Base-by-base conservation (phyloP, 2,113 vertebrate species). In the Apteryx mantelli region DNA sequence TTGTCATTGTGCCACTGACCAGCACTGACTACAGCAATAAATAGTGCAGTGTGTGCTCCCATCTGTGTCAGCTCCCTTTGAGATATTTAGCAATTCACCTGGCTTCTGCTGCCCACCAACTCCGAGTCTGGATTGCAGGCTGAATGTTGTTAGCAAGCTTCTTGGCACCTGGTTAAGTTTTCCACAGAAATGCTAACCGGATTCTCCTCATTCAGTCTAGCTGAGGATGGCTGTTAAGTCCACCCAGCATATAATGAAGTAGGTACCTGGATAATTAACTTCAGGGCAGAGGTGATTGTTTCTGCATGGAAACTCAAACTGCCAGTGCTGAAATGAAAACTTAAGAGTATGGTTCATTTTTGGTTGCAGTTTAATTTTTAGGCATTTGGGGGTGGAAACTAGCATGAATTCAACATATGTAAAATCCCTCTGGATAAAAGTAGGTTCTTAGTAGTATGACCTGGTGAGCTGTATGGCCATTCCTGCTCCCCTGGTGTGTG, bases 401-500 rank as follows among this genome's bases (percentile, higher is more conserved):
- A 78, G 8, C 36, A 25, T 11, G 24, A 70, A 42, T 80, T 85
- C 34, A 53, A 0, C 9, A 0, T 9, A 30, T 38, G 15, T 68
- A 21, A 18, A 42, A 34, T 40, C 38, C 26, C 25, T 82, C 24
- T 76, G 44, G 38, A 12, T 66, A 13, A 61, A 79, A 76, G 24
- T 20, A 19, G 15, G 34, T 44, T 26, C 28, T 75, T 40, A 42
- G 5, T 1, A 77, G 8, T 16, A 4, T 36, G 30, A 36, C 18
- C 68, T 42, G 42, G 28, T 32, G 21, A 66, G 32, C 28, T 32
- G 5, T 1, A 0, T 30, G 52, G 24, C 21, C 17, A 68, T 56
- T 52, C 20, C 44, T 32, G n/a, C 4, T 5, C 8, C 15, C 1
- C 0, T 2, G 3, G 25, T 10, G 0, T 32, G 11, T 2, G 0